Evolutionary conservation across 2,797 vertebrate genomes (phyloP).

Genomic region (Molossus molossus): DNA sequence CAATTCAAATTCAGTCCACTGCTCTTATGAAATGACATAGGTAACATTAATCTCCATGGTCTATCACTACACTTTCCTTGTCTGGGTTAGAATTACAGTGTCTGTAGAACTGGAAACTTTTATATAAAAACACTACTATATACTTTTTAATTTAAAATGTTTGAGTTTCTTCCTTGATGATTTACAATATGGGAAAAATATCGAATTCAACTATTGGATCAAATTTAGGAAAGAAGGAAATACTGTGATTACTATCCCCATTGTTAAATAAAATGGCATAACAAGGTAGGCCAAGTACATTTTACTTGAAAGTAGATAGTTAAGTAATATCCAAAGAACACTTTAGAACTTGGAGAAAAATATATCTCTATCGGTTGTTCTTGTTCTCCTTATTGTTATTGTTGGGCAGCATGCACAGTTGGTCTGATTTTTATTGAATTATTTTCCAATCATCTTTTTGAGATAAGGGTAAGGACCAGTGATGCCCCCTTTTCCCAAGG

Average conservation of each 20-base stretch:
- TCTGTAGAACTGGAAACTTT: background rate
- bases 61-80: background rate
- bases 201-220: background rate
- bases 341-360: background rate
- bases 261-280: background rate
- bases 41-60: background rate
- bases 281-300: background rate
- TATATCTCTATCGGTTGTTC: background rate
- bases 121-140: background rate
- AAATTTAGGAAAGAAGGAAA: background rate
- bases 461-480: background rate
- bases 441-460: background rate
- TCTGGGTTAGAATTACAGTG: background rate
- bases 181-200: background rate
- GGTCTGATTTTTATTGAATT: background rate
- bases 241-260: background rate
- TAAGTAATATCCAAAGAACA: background rate
- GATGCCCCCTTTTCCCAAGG: background rate
- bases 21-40: background rate
- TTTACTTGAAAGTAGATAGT: background rate
- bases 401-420: background rate
- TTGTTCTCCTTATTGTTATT: background rate
- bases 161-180: background rate
- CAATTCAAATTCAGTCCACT: background rate
- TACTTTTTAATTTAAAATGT: background rate